Evolutionary conservation across 2,888 invertebrate species (phyloP).

Genomic region (Limnephilus auricula): DNA sequence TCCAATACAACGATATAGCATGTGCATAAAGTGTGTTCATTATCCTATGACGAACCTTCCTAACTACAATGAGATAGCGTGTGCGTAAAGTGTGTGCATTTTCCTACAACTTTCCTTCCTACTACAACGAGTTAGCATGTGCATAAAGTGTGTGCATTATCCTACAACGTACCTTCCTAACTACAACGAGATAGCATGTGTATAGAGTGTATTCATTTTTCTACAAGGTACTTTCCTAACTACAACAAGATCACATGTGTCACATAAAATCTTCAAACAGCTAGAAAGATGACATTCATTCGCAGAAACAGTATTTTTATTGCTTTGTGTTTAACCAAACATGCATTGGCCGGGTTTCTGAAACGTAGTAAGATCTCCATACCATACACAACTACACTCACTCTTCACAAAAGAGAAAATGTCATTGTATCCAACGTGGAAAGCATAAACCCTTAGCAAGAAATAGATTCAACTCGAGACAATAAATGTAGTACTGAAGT

Average conservation of each 20-base stretch:
- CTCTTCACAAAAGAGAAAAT: not conserved
- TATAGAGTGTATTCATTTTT: too few relatives aligned
- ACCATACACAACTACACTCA: not conserved
- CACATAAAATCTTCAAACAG: not conserved
- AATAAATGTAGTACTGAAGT: not conserved
- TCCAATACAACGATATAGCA: too few relatives aligned
- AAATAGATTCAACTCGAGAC: not conserved
- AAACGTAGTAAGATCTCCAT: not conserved
- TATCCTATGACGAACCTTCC: too few relatives aligned
- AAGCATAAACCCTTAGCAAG: slow-evolving; percentile 15
- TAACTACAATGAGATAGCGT: not conserved
- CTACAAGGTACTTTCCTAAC: not conserved
- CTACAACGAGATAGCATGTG: not conserved
- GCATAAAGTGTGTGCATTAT: not conserved
- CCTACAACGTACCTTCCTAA: not conserved
- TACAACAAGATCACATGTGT: not conserved
- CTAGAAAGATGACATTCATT: slow-evolving; percentile 5
- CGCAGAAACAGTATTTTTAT: slow-evolving; percentile 18
- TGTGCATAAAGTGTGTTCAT: not conserved
- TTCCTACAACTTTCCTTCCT: too few relatives aligned
- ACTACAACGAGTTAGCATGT: not conserved
- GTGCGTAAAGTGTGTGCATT: too few relatives aligned
- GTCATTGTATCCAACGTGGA: slow-evolving; percentile 23
- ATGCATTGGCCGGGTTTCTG: not conserved
- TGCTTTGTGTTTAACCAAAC: slow-evolving; percentile 7